Conservation (phyloP, 1,140 invertebrate genomes). For the Augochlora pura region DNA sequence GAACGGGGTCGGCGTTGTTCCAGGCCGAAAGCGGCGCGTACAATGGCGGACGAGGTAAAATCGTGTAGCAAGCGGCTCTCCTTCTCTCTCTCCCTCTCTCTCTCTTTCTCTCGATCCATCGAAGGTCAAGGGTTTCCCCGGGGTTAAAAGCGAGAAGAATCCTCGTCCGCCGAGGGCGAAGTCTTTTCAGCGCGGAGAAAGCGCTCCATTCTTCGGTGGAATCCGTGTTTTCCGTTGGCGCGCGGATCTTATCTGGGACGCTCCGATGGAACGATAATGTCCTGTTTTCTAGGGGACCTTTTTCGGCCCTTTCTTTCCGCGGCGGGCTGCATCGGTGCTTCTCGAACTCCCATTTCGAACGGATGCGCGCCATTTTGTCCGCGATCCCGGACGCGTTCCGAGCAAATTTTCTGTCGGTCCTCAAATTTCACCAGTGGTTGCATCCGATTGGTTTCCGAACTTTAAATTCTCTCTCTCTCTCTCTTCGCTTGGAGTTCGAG, state of each 20-base stretch:
- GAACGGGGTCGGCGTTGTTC: slow-evolving; percentile 22
- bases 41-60: slow-evolving; percentile 22
- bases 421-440: too few species aligned
- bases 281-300: background rate
- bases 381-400: background rate
- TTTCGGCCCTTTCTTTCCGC: too few species aligned
- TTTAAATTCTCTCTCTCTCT: too few species aligned
- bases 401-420: background rate
- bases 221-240: slow-evolving; percentile 21
- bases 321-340: background rate
- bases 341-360: background rate
- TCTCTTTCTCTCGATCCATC: slow-evolving; percentile 31
- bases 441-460: too few species aligned
- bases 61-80: slow-evolving; percentile 2
- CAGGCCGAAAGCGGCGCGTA: slow-evolving; percentile 26
- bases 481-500: too few species aligned
- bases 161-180: slow-evolving; percentile 20
- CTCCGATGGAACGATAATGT: slow-evolving; percentile 16
- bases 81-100: too few species aligned
- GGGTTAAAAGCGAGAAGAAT: slow-evolving; percentile 36
- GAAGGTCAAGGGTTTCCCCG: slow-evolving; percentile 35
- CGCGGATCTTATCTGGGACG: slow-evolving; percentile 25
- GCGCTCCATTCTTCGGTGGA: slow-evolving; percentile 10
- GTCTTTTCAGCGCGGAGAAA: background rate
- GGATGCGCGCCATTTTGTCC: background rate